These are phyloP conservation scores for Polypterus senegalus DNA, from an alignment of 2,113 vertebrate species.

Conservation along the genomic window DNA sequence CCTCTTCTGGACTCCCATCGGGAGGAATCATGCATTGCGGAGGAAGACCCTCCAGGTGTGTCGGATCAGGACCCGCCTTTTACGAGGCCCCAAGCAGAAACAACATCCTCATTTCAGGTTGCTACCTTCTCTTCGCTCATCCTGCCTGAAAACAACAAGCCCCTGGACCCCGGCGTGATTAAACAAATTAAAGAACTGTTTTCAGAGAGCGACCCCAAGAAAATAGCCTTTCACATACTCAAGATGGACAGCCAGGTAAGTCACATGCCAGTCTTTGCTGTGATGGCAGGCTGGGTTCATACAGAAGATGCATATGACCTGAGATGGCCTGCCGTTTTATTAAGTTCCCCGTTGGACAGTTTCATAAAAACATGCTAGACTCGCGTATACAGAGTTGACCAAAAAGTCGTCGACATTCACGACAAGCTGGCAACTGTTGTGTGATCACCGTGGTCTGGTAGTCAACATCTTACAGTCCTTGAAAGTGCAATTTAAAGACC, in stretches of 20 bases:
- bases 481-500: too few species aligned
- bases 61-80: slow-evolving; percentile 37
- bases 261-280: neutral
- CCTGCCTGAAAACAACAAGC: slow-evolving; percentile 60
- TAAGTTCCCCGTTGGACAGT: too few species aligned
- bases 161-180: slow-evolving; percentile 59
- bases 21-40: slow-evolving; percentile 21
- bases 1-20: slow-evolving; percentile 4
- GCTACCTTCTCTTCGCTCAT: slow-evolving; percentile 51
- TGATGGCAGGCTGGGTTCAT: too few species aligned
- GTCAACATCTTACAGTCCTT: too few species aligned
- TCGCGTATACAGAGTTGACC: too few species aligned
- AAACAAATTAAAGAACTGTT: slow-evolving; percentile 53
- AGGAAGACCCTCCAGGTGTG: slow-evolving; percentile 11
- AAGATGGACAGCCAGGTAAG: slow-evolving; percentile 68
- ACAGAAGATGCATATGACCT: too few species aligned
- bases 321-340: too few species aligned
- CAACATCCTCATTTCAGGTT: slow-evolving; percentile 42
- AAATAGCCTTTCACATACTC: slow-evolving; percentile 63
- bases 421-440: too few species aligned
- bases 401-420: too few species aligned
- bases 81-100: slow-evolving; percentile 48
- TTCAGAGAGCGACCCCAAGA: slow-evolving; percentile 37
- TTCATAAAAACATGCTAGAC: too few species aligned
- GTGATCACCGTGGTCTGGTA: too few species aligned